Evolutionary conservation across 2,888 invertebrate species (phyloP).

Genomic region (Metopia argyrocephala): DNA sequence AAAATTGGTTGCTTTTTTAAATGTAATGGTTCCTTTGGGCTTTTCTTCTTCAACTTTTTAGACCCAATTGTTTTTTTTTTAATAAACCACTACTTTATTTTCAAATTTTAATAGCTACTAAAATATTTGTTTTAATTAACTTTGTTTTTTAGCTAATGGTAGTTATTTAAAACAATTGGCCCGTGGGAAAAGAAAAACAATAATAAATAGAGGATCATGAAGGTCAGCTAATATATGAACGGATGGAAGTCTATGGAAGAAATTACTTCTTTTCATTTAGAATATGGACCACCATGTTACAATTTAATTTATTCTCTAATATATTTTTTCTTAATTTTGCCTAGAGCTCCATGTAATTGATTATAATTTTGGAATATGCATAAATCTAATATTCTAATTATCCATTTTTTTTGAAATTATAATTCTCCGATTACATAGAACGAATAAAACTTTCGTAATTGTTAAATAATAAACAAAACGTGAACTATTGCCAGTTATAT

Average conservation of each 20-base stretch:
- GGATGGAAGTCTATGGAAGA: no score
- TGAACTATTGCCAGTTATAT: conserved; percentile 53
- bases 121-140: conserved; percentile 47
- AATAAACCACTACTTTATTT: conserved; percentile 38
- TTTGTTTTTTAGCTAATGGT: background rate
- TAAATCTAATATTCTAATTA: background rate
- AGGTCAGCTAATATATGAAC: no score
- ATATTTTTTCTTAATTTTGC: no score
- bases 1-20: background rate
- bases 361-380: background rate
- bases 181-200: no score
- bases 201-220: no score
- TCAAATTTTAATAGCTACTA: conserved; percentile 23
- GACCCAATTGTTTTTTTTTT: conserved; percentile 18
- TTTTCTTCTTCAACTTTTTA: background rate
- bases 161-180: background rate
- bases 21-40: conserved; percentile 31
- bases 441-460: conserved; percentile 69
- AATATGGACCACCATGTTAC: no score
- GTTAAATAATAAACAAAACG: conserved; percentile 72
- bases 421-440: background rate
- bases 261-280: no score
- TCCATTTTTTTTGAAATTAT: background rate
- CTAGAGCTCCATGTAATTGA: no score
- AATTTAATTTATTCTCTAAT: no score